Percentiles rank a stretch among this genome's conserved stretches.
phyloP scores from a whole-genome alignment of 2,797 vertebrate species.

The Valencia hispanica region DNA sequence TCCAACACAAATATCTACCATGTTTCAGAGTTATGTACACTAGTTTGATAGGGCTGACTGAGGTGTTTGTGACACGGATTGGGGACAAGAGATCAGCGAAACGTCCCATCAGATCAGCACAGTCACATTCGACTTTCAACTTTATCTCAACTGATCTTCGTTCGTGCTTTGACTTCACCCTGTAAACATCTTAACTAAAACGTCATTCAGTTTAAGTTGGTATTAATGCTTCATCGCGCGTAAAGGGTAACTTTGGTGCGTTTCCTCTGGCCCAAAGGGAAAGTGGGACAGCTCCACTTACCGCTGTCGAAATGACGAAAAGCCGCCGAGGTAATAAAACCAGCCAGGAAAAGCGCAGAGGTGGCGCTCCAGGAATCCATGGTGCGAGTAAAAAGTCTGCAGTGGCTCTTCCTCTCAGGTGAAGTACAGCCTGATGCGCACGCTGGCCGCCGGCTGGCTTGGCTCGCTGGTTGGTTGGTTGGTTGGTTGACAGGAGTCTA shows the following conservation, averaged over 20 bases:
- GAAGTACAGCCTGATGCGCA: constrained; percentile 66
- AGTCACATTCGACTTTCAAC: not conserved
- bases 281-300: constrained; percentile 62
- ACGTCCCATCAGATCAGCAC: not conserved
- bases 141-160: not conserved
- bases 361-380: constrained; percentile 76
- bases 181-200: not conserved
- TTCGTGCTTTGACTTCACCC: not conserved
- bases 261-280: not conserved
- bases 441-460: constrained; percentile 17
- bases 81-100: not conserved
- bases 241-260: constrained; percentile 36
- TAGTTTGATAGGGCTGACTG: not conserved
- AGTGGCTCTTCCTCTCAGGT: constrained; percentile 62
- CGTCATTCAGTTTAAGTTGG: not conserved
- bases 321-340: constrained; percentile 68
- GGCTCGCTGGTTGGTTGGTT: constrained; percentile 10
- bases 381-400: constrained; percentile 29
- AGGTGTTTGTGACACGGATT: not conserved
- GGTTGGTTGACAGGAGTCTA: constrained; percentile 30
- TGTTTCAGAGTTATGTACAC: not conserved
- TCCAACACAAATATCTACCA: not conserved
- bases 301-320: constrained; percentile 78
- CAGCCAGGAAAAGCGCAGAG: constrained; percentile 68
- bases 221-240: constrained; percentile 16